phyloP scores from a whole-genome alignment of 2,797 vertebrate species.

The Tenualosa ilisha region DNA sequence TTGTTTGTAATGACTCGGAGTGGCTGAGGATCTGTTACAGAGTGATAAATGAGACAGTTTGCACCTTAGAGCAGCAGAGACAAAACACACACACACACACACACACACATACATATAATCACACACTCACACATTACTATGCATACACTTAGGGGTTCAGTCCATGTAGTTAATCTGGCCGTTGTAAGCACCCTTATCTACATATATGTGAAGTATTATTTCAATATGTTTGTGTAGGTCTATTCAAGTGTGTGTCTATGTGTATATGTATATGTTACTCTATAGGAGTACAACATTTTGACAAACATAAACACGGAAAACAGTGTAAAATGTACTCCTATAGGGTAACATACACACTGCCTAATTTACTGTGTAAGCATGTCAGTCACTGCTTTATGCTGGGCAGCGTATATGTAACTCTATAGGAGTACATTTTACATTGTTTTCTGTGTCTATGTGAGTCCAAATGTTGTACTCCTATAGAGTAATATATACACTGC shows the following conservation, averaged over 20 bases:
- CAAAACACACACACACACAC: constrained; percentile 95
- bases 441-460: neutral
- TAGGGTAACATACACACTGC: too few species aligned
- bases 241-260: constrained; percentile 37
- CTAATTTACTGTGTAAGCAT: too few species aligned
- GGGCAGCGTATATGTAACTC: too few species aligned
- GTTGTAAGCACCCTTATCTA: neutral
- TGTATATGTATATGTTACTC: neutral
- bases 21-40: constrained; percentile 83
- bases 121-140: constrained; percentile 81
- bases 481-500: too few species aligned
- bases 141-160: neutral
- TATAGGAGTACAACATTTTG: too few species aligned
- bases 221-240: constrained; percentile 15
- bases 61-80: constrained; percentile 99
- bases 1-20: constrained; percentile 95
- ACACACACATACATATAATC: constrained; percentile 86
- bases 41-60: constrained; percentile 98
- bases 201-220: neutral
- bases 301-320: too few species aligned
- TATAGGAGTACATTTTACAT: too few species aligned
- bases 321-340: too few species aligned
- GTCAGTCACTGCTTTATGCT: too few species aligned
- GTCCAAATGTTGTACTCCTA: neutral
- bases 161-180: neutral